Base-by-base conservation (phyloP, 2,113 vertebrate species). In the Myotis davidii region DNA sequence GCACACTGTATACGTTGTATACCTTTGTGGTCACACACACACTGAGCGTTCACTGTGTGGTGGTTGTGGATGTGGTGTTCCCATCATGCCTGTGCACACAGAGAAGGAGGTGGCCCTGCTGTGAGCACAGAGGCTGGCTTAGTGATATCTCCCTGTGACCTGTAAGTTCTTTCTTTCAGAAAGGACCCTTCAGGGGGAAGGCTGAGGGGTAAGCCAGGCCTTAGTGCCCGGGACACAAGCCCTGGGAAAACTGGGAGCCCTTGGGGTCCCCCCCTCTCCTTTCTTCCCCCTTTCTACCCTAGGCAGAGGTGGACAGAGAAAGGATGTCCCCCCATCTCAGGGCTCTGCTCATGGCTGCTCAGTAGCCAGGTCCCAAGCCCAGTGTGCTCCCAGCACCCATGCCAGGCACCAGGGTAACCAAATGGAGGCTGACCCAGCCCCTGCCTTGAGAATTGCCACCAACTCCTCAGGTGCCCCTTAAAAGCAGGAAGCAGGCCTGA, bases 1-100 rank as follows among this genome's bases (percentile, higher is more conserved):
- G 70, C 32, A 37, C 23, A 1, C 2, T 23, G 67, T 3, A 0
- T 27, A 0, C 0, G 4, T n/a, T 13, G 0, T 6, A 5, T 7
- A 4, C n/a, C 70, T 70, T 42, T 72, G 59, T 20, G 90, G 59
- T 52, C 13, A 3, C 61, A 18, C 12, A 20, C 59, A 8, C 27
- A 10, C 6, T 21, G 20, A 12, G 90, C 16, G 0, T 23, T 16
- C 0, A 0, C 27, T 17, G 37, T 61, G 54, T 0, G 0, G 34
- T 12, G 34, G 76, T 25, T 42, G 0, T n/a, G 48, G 32, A 39
- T 20, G 21, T 12, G 45, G 27, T 0, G 3, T 42, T 65, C 76
- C 12, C 5, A 6, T 42, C 42, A 59, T 29, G 45, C 61, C 27
- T 70, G 85, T 45, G 59, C 39, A 29, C 0, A 0, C 0, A 14